Evolutionary conservation across 2,797 vertebrate species (phyloP), one percentile per base, ranked within the genome.

Genomic region (Monodelphis domestica): DNA sequence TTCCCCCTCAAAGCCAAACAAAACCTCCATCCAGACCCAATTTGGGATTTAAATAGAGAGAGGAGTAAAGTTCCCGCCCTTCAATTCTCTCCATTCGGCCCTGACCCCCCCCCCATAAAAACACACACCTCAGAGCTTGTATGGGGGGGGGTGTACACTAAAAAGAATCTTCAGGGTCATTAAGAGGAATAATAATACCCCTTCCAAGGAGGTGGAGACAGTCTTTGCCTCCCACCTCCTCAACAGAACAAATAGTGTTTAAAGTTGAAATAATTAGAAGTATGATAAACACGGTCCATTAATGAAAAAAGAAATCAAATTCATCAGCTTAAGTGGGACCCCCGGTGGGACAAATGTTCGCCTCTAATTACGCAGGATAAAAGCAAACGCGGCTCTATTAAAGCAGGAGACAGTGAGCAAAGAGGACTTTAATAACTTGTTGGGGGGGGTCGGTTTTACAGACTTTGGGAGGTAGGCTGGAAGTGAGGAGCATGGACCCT

Each of bases 241-340:
- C 96, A 97, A 93, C 93, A 98, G 98, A 98, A 95, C 55, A 91
- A 98, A 98, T 98, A 97, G 98, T 98, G 97, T 96, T 98, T 98
- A 98, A 98, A 98, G 98, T 97, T 98, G 96, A 95, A 98, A 98
- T 98, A 98, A 99, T 98, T 98, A 98, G 93, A 98, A 98, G 98
- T 98, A 98, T 98, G 98, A 98, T 98, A 98, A 98, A 98, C 98
- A 98, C 38, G 97, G 98, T 95, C 97, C 98, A 98, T 98, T 98
- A 98, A 98, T 98, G 98, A 97, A 91, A 96, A 96, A 98, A 97
- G 98, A 97, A 98, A 98, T 98, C 97, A 98, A 98, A 99, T 99
- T 98, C 98, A 98, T 99, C 98, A 98, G 97, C 97, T 96, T 98
- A 98, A 98, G 98, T 98, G 98, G 98, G 97, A 98, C 98, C 98